Evolutionary conservation across 2,797 vertebrate species (phyloP), one percentile per base, ranked within the genome.

Genomic region (Mus minutoides): DNA sequence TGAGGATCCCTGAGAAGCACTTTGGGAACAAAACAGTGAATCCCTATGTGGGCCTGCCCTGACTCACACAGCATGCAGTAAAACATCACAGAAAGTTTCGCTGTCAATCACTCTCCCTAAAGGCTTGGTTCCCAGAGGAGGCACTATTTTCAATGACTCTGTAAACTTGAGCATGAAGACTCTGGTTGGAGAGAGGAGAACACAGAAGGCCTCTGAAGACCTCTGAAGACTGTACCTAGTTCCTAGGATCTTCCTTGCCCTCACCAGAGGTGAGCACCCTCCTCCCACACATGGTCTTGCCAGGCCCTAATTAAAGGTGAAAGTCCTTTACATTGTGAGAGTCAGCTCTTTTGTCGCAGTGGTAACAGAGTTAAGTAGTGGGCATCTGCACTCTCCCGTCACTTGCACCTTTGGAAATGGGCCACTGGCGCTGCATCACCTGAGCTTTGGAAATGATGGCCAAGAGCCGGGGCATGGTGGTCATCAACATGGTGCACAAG

Each of bases 401-500:
- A 3, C 6, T 4, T 1, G 14, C 6, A 0, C 5, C 1, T 52
- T 21, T 54, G 0, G 1, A 77, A 0, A 69, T 37, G n/a, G 0
- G 0, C 0, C 0, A 0, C 17, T 67, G 82, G 21, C 0, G 4
- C 17, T 90, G 90, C 97, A 98, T 80, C 34, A 98, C 98, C 98
- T 98, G 97, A 6, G 95, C 93, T 95, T 97, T 97, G 69, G 98
- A 98, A 96, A 98, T 60, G 34, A 98, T 58, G 69, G 98, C 98
- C 96, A 98, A 94, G n/a, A 99, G 96, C 64, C 97, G 96, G 17
- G 98, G 98, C 95, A 98, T 97, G 40, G 98, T 97, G 14, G 98
- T 98, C 96, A 98, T 94, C 49, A 99, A 96, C 98, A 98, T 97
- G 54, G 98, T 98, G 77, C 98, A 98, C 37, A 99, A 95, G 2